Base-by-base conservation (phyloP, 2,113 vertebrate species). In the Probosciger aterrimus region DNA sequence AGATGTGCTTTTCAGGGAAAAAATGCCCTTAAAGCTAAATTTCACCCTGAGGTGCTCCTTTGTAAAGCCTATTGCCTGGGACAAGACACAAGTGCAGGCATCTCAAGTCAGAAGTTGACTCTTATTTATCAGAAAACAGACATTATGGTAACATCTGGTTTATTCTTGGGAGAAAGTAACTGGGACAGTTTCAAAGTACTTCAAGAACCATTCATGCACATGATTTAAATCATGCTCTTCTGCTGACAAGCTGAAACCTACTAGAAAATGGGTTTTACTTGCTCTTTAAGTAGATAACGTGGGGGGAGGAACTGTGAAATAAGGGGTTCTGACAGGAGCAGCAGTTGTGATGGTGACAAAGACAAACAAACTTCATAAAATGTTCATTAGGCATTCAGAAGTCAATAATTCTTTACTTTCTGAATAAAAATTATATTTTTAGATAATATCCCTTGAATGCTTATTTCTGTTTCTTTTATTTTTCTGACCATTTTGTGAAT, bases 231-330 rank as follows among this genome's bases (percentile, higher is more conserved):
- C 62, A 87, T 28, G 23, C 14, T 1, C 0, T 92, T 93, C 93
- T 85, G 57, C 77, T 93, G 91, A 91, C 83, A 95, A 86, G 49
- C 44, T 70, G 81, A 91, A 94, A 91, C 37, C 23, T 53, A 76
- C 43, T 62, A 80, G 86, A 63, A 94, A 94, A 95, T 89, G 74
- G 65, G 39, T 80, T 96, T 93, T 94, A 69, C 37, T 89, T 82
- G 59, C 63, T 96, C 49, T 65, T 95, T 85, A 95, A 89, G 52
- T 35, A 78, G 74, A 50, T 80, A 88, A 92, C 93, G 69, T 86
- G 12, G 3, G 10, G 41, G 70, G 52, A 5, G 1, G 13, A 22
- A 67, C 4, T 53, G 30, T 78, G 77, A 96, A 92, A 80, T 79
- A 59, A 89, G 46, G 25, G 63, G 92, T 89, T 87, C 44, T 92